Base-by-base conservation (phyloP, 2,797 vertebrate species). In the Hypotaenidia philippensis region DNA sequence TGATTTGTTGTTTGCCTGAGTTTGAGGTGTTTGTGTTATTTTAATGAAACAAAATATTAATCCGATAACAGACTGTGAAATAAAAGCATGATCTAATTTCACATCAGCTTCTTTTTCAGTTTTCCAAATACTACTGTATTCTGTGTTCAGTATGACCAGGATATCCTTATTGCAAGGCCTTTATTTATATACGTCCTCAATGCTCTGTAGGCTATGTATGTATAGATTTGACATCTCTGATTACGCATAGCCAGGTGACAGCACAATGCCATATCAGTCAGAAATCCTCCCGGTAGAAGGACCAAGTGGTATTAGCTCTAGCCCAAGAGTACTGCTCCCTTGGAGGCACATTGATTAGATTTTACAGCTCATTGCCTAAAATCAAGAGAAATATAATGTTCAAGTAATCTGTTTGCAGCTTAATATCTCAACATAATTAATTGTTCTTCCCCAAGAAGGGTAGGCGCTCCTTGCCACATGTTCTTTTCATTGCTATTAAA, bases 301-400 rank as follows among this genome's bases (percentile, higher is more conserved):
- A 87, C 49, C 76, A 80, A 86, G 38, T 57, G 56, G 26, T 87
- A n/a, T 21, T 70, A 94, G 34, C n/a, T 79, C 53, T n/a, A 85
- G 22, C 68, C 59, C 66, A 70, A 88, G 66, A 27, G 14, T 49
- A 89, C 49, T 34, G 13, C 31, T 88, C 56, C 74, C 80, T 93
- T 57, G 41, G 49, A 94, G 89, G 41, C 38, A 91, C 38, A 84
- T 56, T 79, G 79, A 87, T 96, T 78, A 84, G 66, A 88, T 97
- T 94, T 96, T 94, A 84, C 53, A 96, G 70, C 60, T 96, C 89
- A 79, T 97, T 94, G 79, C 76, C 76, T 94, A 92, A 94, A 94
- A 93, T 85, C 71, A 94, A 79, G 50, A 77, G 77, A 90, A 95
- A 92, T 90, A 90, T 57, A 60, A 60, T 65, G 53, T 84, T 88